Evolutionary conservation across 2,113 vertebrate species (phyloP).

Genomic region (Potamarius usumacintae): DNA sequence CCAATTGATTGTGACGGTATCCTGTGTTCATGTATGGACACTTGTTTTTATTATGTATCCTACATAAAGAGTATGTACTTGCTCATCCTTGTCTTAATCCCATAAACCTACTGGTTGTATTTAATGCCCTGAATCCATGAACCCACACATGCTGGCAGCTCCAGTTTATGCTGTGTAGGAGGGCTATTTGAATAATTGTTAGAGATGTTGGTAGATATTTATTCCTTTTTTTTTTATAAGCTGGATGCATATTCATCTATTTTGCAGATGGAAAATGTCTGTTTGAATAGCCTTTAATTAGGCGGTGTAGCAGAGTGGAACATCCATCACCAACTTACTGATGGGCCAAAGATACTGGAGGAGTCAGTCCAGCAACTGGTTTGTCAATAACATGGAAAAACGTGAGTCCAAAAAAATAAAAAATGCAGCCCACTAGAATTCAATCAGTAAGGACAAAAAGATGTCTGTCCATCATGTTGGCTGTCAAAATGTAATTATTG

Average conservation of each 20-base stretch:
- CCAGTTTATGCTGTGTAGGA: not conserved
- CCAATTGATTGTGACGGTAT: not conserved
- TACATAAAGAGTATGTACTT: not conserved
- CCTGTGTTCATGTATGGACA: not conserved
- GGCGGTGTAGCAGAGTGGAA: not conserved
- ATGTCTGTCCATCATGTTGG: not conserved
- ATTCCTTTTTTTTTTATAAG: not conserved
- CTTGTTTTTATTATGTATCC: not conserved
- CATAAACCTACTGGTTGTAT: not conserved
- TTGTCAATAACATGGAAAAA: not conserved
- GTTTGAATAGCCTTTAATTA: not conserved
- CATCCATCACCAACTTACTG: not conserved
- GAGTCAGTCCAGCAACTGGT: not conserved
- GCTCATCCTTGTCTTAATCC: not conserved
- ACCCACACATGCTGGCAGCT: slow-evolving; percentile 15
- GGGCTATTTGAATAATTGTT: not conserved
- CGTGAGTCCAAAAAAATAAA: not conserved
- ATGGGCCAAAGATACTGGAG: not conserved
- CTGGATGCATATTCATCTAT: not conserved
- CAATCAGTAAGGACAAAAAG: not conserved
- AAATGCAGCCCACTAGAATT: not conserved
- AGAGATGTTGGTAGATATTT: not conserved
- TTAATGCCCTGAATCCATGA: not conserved
- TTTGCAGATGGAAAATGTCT: not conserved
- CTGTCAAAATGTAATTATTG: not conserved